Evolutionary conservation across 2,113 vertebrate species (phyloP).

Genomic region (Anguilla rostrata): DNA sequence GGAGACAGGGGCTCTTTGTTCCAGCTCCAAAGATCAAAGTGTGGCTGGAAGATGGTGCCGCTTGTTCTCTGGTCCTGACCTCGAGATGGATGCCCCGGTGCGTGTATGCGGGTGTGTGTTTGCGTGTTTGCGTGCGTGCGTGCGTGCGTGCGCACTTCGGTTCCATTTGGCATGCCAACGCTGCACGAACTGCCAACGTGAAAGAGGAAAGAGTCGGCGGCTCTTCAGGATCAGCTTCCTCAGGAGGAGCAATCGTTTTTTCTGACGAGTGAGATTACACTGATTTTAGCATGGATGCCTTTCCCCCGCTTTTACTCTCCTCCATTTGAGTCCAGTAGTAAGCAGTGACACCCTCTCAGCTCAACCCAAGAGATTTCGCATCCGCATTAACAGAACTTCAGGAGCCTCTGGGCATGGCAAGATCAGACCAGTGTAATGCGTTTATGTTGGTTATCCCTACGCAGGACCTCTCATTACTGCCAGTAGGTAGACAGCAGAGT

Average conservation of each 20-base stretch:
- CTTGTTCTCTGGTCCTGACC: neutral
- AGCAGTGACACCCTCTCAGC: neutral
- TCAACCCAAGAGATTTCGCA: constrained; percentile 10
- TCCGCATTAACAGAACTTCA: constrained; percentile 12
- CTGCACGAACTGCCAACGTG: constrained; percentile 50
- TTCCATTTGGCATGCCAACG: constrained; percentile 73
- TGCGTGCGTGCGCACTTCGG: neutral
- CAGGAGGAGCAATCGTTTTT: neutral
- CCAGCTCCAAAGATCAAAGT: neutral
- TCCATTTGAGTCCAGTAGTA: constrained; percentile 28
- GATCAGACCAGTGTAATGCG: constrained; percentile 26
- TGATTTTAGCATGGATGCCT: neutral
- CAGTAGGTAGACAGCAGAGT: neutral
- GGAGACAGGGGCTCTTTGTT: neutral
- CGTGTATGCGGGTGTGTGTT: neutral
- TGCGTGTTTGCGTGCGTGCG: neutral
- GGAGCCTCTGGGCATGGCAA: constrained; percentile 42
- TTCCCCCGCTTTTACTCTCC: constrained; percentile 18
- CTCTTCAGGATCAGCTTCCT: constrained; percentile 54
- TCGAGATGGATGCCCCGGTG: neutral
- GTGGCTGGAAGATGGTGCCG: neutral
- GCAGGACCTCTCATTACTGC: neutral
- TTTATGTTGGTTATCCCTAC: neutral
- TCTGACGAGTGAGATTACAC: constrained; percentile 40
- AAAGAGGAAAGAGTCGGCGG: constrained; percentile 52